Evolutionary conservation across 2,113 vertebrate species (phyloP).

Genomic region (Syngnathus typhle): DNA sequence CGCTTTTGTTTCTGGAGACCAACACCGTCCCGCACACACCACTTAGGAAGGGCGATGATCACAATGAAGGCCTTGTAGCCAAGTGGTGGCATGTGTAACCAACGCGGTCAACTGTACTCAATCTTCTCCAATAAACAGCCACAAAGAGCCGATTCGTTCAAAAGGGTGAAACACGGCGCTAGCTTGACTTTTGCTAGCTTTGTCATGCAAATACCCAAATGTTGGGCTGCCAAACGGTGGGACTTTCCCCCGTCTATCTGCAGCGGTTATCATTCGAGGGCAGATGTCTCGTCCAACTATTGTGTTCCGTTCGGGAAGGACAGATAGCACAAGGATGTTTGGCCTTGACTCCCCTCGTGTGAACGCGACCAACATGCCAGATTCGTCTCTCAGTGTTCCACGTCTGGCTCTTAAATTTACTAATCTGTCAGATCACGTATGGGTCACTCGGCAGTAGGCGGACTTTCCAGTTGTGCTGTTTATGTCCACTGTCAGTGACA

Average conservation of each 20-base stretch:
- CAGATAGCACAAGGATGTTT: conserved; percentile 46
- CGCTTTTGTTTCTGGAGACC: conserved; percentile 56
- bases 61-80: conserved; percentile 69
- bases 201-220: conserved; percentile 37
- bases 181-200: conserved; percentile 32
- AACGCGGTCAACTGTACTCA: conserved; percentile 60
- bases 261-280: conserved; percentile 43
- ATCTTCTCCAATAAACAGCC: conserved; percentile 59
- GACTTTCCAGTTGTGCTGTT: conserved; percentile 70
- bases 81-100: conserved; percentile 55
- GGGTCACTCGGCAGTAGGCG: conserved; percentile 34
- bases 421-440: conserved; percentile 2
- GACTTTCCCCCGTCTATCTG: conserved; percentile 40
- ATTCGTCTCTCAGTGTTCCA: conserved; percentile 31
- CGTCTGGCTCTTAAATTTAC: conserved; percentile 8
- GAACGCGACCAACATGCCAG: conserved; percentile 24
- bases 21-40: conserved; percentile 59
- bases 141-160: conserved; percentile 51
- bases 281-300: conserved; percentile 48
- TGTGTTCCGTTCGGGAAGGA: conserved; percentile 58
- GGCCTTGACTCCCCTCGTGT: conserved; percentile 44
- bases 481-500: conserved; percentile 57
- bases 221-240: conserved; percentile 30
- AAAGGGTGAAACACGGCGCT: conserved; percentile 52
- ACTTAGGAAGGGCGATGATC: conserved; percentile 53